These are phyloP conservation scores for Gisinianus flammeolus DNA, from an alignment of 2,888 invertebrate genomes.

Conservation along the genomic window DNA sequence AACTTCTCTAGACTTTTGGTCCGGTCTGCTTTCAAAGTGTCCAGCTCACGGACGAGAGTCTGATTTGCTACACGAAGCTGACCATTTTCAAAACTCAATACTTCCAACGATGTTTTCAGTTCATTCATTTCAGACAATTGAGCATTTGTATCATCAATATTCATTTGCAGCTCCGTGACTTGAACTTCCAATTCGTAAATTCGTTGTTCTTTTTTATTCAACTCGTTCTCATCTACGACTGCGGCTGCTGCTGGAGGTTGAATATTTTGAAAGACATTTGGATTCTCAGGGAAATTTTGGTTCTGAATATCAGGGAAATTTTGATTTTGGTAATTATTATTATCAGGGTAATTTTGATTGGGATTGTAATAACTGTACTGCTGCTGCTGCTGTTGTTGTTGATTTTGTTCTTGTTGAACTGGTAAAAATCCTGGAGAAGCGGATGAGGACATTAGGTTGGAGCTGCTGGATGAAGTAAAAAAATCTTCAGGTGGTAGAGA, in stretches of 20 bases:
- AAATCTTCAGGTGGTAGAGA: no score
- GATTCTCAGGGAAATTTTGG: background rate
- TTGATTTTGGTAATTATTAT: no score
- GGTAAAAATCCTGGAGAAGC: no score
- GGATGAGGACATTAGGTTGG: no score
- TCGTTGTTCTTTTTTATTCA: constrained; percentile 28
- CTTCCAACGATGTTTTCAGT: constrained; percentile 31
- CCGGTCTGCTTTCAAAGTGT: constrained; percentile 20
- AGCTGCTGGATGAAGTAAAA: no score
- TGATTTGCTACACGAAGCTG: constrained; percentile 23
- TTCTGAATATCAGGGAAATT: no score
- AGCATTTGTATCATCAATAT: constrained; percentile 41
- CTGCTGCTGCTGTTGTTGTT: no score
- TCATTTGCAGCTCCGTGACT: constrained; percentile 41
- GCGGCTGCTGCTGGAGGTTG: background rate
- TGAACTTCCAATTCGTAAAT: constrained; percentile 46
- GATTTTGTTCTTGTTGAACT: no score
- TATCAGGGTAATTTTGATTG: no score
- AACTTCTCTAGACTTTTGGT: constrained; percentile 17
- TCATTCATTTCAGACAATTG: constrained; percentile 41
- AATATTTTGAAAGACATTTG: background rate
- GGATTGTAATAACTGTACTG: no score
- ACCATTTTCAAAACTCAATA: constrained; percentile 16
- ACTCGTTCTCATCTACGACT: background rate
- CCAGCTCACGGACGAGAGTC: background rate